These are phyloP conservation scores for Proteles cristata DNA, from an alignment of 2,113 vertebrate species.

Conservation along the genomic window DNA sequence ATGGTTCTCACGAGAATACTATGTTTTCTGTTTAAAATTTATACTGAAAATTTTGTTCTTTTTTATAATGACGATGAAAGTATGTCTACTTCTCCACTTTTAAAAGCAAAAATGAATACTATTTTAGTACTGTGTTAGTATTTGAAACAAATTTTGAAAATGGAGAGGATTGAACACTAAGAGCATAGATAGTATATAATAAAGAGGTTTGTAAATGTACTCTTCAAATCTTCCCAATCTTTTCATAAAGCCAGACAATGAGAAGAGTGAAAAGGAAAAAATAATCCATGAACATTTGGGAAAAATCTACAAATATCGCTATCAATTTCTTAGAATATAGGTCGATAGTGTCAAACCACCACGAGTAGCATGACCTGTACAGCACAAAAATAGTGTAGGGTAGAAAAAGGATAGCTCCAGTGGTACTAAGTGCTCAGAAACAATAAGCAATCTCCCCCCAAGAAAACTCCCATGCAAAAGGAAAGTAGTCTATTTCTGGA, in stretches of 20 bases:
- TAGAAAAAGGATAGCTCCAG: not conserved
- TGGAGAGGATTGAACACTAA: not conserved
- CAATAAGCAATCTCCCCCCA: not conserved
- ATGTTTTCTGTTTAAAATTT: not conserved
- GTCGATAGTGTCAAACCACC: not conserved
- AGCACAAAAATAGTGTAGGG: not conserved
- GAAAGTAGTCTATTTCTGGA: not conserved
- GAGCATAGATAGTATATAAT: not conserved
- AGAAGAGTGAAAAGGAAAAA: not conserved
- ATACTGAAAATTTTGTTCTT: not conserved
- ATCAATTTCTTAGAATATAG: not conserved
- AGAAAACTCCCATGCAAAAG: not conserved
- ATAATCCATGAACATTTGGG: not conserved
- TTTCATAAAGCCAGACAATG: not conserved
- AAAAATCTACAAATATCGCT: not conserved
- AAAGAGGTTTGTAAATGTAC: not conserved
- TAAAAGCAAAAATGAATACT: not conserved
- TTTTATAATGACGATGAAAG: not conserved
- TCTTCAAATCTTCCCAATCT: not conserved
- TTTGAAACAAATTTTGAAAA: not conserved
- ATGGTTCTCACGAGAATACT: not conserved
- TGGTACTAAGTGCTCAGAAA: not conserved
- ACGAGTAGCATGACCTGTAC: not conserved
- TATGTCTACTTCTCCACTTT: not conserved
- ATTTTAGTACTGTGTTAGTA: not conserved